Evolutionary conservation across 1,140 invertebrate species (phyloP).

Genomic region (Drosophila melanogaster): Release_6_plus_ISO1_MT NT_033777.3:6947501-6948000

Average conservation of each 20-base stretch:
- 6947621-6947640: not conserved
- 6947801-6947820: slow-evolving; percentile 22
- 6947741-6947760: slow-evolving; percentile 82
- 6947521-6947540: slow-evolving; percentile 29
- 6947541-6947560: slow-evolving; percentile 4
- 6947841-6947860: slow-evolving; percentile 69
- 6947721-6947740: slow-evolving; percentile 83
- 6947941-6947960: slow-evolving; percentile 80
- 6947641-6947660: not conserved
- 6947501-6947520: slow-evolving; percentile 27
- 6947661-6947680: slow-evolving; percentile 50
- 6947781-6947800: slow-evolving; percentile 73
- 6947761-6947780: slow-evolving; percentile 46
- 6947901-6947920: slow-evolving; percentile 16
- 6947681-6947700: slow-evolving; percentile 84
- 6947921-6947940: slow-evolving; percentile 82
- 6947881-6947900: not conserved
- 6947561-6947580: slow-evolving; percentile 53
- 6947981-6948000: slow-evolving; percentile 41
- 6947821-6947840: slow-evolving; percentile 46
- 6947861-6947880: slow-evolving; percentile 60
- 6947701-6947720: slow-evolving; percentile 84
- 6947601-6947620: slow-evolving; percentile 32
- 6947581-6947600: slow-evolving; percentile 44
- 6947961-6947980: slow-evolving; percentile 39